phyloP scores from a whole-genome alignment of 2,888 invertebrate genomes.

The Proisotoma minuta region DNA sequence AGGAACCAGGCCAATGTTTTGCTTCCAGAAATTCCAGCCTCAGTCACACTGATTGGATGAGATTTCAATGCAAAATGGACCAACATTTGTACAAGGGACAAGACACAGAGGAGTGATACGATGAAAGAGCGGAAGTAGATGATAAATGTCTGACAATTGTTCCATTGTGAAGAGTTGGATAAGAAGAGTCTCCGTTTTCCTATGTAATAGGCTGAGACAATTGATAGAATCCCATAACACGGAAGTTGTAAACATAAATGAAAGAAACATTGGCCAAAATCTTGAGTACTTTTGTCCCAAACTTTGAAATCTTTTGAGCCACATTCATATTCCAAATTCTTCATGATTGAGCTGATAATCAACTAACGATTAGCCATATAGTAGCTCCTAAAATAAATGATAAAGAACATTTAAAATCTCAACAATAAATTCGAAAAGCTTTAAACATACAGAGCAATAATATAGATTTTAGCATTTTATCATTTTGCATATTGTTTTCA shows the following conservation, averaged over 20 bases:
- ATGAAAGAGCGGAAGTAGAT: conserved; percentile 63
- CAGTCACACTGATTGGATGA: conserved; percentile 56
- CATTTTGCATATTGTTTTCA: too few species aligned
- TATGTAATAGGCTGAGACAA: conserved; percentile 74
- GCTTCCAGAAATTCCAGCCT: conserved; percentile 66
- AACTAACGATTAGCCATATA: too few species aligned
- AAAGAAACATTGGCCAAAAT: conserved; percentile 81
- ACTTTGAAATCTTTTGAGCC: conserved; percentile 60
- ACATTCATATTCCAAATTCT: conserved; percentile 48
- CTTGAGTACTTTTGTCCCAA: conserved; percentile 65
- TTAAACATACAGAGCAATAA: too few species aligned
- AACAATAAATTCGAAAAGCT: too few species aligned
- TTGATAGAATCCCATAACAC: conserved; percentile 59
- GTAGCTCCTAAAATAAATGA: too few species aligned
- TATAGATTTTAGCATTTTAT: too few species aligned
- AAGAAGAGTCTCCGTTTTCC: conserved; percentile 59
- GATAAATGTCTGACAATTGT: conserved; percentile 60
- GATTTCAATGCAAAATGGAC: conserved; percentile 49
- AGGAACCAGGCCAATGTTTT: conserved; percentile 74
- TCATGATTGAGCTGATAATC: neutral
- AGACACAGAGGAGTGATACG: conserved; percentile 60
- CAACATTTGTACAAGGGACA: conserved; percentile 55
- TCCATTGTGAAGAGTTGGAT: conserved; percentile 56
- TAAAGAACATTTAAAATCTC: too few species aligned
- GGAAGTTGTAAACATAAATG: conserved; percentile 70